Percentiles rank a stretch among this genome's conserved stretches.
These are phyloP conservation scores for Malurus cyaneus DNA, from an alignment of 2,113 vertebrate species.

Conservation along the genomic window DNA sequence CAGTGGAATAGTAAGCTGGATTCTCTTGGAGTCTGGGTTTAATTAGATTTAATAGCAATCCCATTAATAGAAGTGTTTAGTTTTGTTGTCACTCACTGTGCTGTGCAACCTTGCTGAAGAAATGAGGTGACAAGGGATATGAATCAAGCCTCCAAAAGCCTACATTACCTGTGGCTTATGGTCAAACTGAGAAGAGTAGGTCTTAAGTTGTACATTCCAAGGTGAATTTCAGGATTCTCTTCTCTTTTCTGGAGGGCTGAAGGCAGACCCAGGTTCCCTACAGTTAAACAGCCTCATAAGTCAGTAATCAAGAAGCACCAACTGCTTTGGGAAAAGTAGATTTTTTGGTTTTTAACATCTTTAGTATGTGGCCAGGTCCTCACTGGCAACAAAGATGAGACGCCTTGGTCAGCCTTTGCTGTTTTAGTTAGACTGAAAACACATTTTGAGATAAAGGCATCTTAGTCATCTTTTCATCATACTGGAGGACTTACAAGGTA, in stretches of 20 bases:
- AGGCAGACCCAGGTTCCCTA: background rate
- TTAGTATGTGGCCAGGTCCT: background rate
- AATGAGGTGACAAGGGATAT: background rate
- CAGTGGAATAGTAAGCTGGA: background rate
- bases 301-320: background rate
- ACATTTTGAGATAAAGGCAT: background rate
- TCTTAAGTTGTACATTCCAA: background rate
- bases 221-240: background rate
- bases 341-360: background rate
- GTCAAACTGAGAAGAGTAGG: background rate
- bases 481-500: background rate
- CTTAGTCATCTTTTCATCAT: background rate
- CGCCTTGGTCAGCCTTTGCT: background rate
- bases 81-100: background rate
- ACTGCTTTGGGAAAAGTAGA: background rate
- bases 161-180: background rate
- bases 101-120: background rate
- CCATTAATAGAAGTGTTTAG: background rate
- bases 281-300: background rate
- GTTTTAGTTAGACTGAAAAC: background rate
- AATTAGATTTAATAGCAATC: slow-evolving; percentile 30
- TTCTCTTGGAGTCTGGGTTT: background rate
- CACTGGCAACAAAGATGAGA: background rate
- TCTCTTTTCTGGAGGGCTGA: background rate
- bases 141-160: background rate